Base-by-base conservation (phyloP, 2,797 vertebrate genomes). In the Etheostoma nigrum region DNA sequence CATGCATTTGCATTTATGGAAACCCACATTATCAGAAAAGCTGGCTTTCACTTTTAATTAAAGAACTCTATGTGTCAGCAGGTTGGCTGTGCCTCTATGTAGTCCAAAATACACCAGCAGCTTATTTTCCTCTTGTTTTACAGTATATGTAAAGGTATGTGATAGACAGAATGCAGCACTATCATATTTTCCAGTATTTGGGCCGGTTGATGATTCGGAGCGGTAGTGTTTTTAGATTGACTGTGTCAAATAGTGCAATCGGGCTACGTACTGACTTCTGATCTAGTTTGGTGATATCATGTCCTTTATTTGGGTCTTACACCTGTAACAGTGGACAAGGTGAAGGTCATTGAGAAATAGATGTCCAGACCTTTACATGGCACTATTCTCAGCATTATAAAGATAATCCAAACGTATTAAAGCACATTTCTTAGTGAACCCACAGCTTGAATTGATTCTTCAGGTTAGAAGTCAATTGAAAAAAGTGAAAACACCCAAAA, bases 61-160 rank as follows among this genome's bases (percentile, higher is more conserved):
- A 40, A 40, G 25, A 18, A 66, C 63, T 27, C 59, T 55, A 27
- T 55, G 70, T 73, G 60, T 81, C 74, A 76, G 69, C 45, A 40
- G 42, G 36, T 45, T 40, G 14, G 36, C 42, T 61, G n/a, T 33
- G 19, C 25, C 27, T 69, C 13, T 15, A 16, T 52, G 19, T 42
- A 30, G 63, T 59, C 44, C 48, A 36, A 63, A 80, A 77, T 54
- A 49, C 60, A 61, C 55, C 53, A 18, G n/a, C 30, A 48, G 66
- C 49, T 61, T 6, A 3, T 9, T 16, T 4, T 4, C 13, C 5
- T 5, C 4, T 53, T 67, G 47, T 51, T 54, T 42, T 19, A 30
- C 30, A 30, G 30, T 30, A 18, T 19, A 5, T 45, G 18, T 52
- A 51, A 66, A 48, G 4, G 4, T 25, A 45, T 25, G 33, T 8